Percentiles rank a stretch among this genome's conserved stretches.
Evolutionary conservation across 2,888 invertebrate genomes (phyloP).

Genomic region (Parascotia fuliginaria): DNA sequence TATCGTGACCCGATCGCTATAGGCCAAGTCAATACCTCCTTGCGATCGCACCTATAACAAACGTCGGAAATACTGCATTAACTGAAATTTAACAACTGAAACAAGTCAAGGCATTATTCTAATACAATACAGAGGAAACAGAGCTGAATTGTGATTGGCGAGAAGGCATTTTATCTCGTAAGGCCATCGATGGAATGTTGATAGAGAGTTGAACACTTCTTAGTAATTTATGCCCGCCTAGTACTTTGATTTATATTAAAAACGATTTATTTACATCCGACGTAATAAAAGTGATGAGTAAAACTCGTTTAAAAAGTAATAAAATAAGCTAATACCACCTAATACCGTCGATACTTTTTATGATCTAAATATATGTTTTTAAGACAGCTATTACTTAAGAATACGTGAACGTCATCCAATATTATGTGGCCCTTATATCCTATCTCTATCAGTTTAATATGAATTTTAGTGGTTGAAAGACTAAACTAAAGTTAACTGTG

Average conservation of each 20-base stretch:
- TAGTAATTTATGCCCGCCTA: conserved; percentile 56
- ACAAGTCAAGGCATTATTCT: conserved; percentile 20
- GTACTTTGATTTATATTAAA: conserved; percentile 32
- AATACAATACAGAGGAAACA: conserved; percentile 37
- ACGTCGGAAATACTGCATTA: conserved; percentile 23
- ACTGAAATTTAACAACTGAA: too few relatives aligned
- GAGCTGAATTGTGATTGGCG: conserved; percentile 41
- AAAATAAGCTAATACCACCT: too few relatives aligned
- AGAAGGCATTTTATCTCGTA: conserved; percentile 56
- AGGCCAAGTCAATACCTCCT: conserved; percentile 16
- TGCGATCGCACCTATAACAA: conserved; percentile 12
- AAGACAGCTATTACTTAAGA: too few relatives aligned
- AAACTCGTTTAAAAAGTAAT: conserved; percentile 16
- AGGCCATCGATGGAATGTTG: conserved; percentile 66
- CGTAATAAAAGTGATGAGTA: conserved; percentile 5
- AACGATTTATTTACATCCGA: background rate
- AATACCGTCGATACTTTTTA: too few relatives aligned
- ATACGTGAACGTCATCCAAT: too few relatives aligned
- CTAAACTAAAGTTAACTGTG: too few relatives aligned
- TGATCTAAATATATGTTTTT: too few relatives aligned
- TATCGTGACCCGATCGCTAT: conserved; percentile 1
- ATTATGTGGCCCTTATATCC: too few relatives aligned
- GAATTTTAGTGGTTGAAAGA: too few relatives aligned
- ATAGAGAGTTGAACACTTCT: conserved; percentile 65
- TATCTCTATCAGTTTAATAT: too few relatives aligned